phyloP scores from a whole-genome alignment of 2,113 vertebrate species.

The Hippoglossus stenolepis region DNA sequence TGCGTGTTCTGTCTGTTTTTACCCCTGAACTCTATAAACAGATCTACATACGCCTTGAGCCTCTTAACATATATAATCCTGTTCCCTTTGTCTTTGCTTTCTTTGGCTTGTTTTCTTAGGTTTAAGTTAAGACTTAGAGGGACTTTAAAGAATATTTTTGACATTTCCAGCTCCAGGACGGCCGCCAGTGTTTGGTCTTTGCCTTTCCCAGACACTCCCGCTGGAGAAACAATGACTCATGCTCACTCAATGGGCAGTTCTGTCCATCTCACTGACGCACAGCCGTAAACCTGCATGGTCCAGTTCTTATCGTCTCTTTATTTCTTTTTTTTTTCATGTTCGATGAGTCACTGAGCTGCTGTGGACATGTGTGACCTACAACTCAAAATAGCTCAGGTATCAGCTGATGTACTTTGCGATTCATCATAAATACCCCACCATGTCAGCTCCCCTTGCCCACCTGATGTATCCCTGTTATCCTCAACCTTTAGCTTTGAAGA shows the following conservation, averaged over 20 bases:
- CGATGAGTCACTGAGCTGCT: neutral
- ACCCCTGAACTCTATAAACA: neutral
- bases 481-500: neutral
- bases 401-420: neutral
- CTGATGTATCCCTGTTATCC: neutral
- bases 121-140: neutral
- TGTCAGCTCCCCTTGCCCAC: neutral
- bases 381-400: neutral
- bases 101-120: neutral
- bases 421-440: neutral
- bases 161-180: constrained; percentile 1
- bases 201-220: constrained; percentile 7
- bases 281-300: neutral
- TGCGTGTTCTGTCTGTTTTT: neutral
- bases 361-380: neutral
- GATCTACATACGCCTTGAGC: neutral
- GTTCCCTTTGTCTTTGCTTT: constrained; percentile 7
- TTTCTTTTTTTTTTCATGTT: neutral
- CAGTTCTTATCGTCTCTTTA: neutral
- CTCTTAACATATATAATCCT: constrained; percentile 13
- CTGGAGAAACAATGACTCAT: constrained; percentile 21
- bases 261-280: neutral
- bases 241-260: neutral
- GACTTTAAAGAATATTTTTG: neutral
- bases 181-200: neutral